Evolutionary conservation across 2,888 invertebrate species (phyloP), one percentile per base, ranked within the genome.

Genomic region (Oxyteleia sp.): DNA sequence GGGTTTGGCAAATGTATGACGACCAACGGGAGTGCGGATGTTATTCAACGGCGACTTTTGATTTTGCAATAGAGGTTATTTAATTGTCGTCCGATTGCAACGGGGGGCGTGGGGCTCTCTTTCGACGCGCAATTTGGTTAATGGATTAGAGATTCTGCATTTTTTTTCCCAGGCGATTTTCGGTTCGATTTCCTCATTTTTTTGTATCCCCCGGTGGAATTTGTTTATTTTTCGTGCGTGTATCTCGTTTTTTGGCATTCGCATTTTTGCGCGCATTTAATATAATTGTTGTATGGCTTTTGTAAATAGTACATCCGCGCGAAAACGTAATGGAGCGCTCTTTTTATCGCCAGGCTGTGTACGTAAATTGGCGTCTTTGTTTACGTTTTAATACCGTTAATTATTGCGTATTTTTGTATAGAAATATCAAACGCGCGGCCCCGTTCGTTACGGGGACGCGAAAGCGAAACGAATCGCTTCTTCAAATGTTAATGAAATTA

Each of bases 401-500:
- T 61, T 43, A 35, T 61, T 47, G 3, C 35, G n/a, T 38, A 57
- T 59, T 68, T 68, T 51, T 53, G 23, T 38, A 20, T 26, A 18
- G 8, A 63, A 53, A 55, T 59, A 23, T 29, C 47, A 32, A 47
- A 16, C 8, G 2, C 7, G 41, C 26, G 35, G 29, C 11, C 8
- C 51, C 5, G 51, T 79, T 79, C 47, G 41, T 69, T 51, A 79
- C n/a, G n/a, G n/a, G n/a, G n/a, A n/a, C n/a, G n/a, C n/a, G n/a
- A n/a, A n/a, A n/a, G n/a, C n/a, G n/a, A n/a, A n/a, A n/a, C n/a
- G n/a, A n/a, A 51, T 61, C 32, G 43, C 13, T 13, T 71, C 41
- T 64, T 51, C 23, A 45, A 68, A 49, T 64, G 53, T 80, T 74
- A 80, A 74, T 66, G 4, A 68, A 81, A 75, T 81, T 61, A 81